Percentiles rank a stretch among this genome's conserved stretches.
Evolutionary conservation across 1,140 invertebrate genomes (phyloP).

Genomic region (Trypoxylus dichotomus): DNA sequence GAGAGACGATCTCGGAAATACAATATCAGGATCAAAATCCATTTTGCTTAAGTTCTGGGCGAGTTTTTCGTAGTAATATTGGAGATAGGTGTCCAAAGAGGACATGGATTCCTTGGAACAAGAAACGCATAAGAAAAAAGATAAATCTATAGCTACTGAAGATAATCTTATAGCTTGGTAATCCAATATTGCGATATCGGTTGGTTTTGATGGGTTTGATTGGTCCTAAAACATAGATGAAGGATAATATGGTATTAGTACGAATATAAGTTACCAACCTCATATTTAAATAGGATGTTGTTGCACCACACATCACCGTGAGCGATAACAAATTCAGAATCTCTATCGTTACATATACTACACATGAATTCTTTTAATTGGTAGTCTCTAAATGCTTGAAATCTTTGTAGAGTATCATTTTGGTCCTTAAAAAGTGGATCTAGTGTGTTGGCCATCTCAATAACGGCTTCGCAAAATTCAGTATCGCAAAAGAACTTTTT

Average conservation of each 20-base stretch:
- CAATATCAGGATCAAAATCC: neutral
- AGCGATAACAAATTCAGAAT: neutral
- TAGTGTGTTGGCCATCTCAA: neutral
- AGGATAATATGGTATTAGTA: neutral
- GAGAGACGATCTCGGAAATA: neutral
- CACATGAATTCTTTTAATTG: neutral
- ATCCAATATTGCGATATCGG: neutral
- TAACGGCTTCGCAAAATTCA: neutral
- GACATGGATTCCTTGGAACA: neutral
- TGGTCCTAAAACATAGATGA: neutral
- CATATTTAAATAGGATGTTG: neutral
- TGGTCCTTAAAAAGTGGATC: neutral
- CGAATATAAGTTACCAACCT: neutral
- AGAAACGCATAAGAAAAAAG: neutral
- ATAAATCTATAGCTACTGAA: neutral
- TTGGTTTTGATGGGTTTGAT: neutral
- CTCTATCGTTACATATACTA: neutral
- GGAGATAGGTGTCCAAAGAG: neutral
- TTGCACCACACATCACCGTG: neutral
- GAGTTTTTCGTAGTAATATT: neutral
- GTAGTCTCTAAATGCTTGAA: neutral
- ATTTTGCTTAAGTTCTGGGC: neutral
- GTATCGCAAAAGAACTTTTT: slow-evolving; percentile 1
- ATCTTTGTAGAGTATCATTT: neutral
- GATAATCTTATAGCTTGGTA: neutral